phyloP scores from a whole-genome alignment of 2,113 vertebrate genomes.

The Oreochromis niloticus region DNA sequence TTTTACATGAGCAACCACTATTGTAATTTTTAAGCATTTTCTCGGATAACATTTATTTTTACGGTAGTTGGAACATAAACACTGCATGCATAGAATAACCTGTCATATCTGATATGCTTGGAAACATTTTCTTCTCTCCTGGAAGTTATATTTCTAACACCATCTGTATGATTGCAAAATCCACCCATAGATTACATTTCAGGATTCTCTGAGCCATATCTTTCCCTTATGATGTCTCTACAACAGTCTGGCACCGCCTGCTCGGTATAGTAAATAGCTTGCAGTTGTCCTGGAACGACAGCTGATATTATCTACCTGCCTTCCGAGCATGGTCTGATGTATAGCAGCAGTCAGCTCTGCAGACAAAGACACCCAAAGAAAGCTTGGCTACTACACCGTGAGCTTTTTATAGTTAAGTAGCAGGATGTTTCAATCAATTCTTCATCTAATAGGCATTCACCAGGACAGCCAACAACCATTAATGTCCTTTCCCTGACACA shows the following conservation, averaged over 20 bases:
- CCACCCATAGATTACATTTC: neutral
- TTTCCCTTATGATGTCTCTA: neutral
- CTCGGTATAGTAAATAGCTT: neutral
- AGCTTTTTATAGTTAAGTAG: neutral
- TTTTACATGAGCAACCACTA: neutral
- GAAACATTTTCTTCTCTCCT: neutral
- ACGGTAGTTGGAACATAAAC: neutral
- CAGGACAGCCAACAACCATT: neutral
- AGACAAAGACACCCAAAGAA: neutral
- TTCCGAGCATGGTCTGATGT: neutral
- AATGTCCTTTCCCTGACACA: neutral
- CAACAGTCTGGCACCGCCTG: neutral
- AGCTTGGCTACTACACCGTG: neutral
- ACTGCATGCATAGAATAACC: neutral
- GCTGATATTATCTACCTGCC: neutral
- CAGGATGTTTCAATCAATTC: neutral
- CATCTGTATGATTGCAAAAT: neutral
- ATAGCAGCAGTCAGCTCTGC: neutral
- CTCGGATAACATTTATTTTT: neutral
- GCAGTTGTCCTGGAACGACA: neutral
- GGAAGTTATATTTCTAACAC: neutral
- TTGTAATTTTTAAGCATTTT: neutral
- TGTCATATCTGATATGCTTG: neutral
- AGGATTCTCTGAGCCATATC: neutral
- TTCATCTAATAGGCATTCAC: neutral